Percentiles rank a stretch among this genome's conserved stretches.
Evolutionary conservation across 2,797 vertebrate species (phyloP).

Genomic region (Bradypus variegatus): DNA sequence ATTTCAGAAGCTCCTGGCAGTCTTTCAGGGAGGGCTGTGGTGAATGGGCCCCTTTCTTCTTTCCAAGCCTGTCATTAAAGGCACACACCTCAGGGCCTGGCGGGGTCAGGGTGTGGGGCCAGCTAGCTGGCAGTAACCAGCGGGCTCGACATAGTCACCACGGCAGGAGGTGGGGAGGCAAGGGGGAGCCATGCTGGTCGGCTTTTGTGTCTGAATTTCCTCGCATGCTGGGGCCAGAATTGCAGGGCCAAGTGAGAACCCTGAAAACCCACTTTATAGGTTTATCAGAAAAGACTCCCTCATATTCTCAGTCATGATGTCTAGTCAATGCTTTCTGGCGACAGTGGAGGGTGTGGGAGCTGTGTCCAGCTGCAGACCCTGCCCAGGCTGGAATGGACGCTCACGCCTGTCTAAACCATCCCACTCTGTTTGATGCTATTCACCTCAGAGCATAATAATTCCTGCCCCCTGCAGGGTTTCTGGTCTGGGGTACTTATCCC

Average conservation of each 20-base stretch:
- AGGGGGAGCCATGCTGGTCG: neutral
- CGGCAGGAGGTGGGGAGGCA: neutral
- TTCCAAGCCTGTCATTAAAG: neutral
- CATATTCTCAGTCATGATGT: neutral
- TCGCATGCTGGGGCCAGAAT: neutral
- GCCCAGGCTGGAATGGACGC: neutral
- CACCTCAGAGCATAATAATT: neutral
- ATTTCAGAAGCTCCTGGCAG: neutral
- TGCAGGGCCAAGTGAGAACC: neutral
- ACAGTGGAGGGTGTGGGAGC: neutral
- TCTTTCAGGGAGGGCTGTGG: neutral
- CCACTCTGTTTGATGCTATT: neutral
- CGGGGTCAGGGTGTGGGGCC: neutral
- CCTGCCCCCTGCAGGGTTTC: neutral
- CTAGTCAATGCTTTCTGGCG: neutral
- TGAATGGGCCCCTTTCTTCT: constrained; percentile 25
- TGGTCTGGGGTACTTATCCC: neutral
- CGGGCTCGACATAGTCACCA: neutral
- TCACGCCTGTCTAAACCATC: neutral
- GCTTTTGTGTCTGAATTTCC: neutral
- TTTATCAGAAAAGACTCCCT: neutral
- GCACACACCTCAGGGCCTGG: neutral
- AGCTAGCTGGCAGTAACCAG: neutral
- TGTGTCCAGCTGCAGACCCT: neutral
- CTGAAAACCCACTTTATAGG: neutral